These are phyloP conservation scores for Panthera leo DNA, from an alignment of 2,113 vertebrate species.

Conservation along the genomic window DNA sequence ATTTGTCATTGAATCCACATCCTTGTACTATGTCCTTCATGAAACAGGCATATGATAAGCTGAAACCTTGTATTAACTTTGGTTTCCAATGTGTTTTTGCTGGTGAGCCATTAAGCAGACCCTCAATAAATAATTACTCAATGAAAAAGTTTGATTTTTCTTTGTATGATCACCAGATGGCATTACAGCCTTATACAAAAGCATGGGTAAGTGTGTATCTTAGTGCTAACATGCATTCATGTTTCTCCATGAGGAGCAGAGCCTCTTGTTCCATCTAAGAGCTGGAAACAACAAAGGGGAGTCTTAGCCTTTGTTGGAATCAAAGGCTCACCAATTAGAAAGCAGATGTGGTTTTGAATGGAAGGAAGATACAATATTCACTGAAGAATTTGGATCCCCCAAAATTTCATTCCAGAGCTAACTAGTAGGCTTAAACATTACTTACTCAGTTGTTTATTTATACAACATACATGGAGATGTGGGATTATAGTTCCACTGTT, in stretches of 20 bases:
- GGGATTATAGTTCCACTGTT: not conserved
- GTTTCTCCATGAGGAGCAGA: not conserved
- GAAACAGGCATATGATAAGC: not conserved
- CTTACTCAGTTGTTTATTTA: not conserved
- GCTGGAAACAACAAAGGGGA: not conserved
- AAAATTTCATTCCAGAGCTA: not conserved
- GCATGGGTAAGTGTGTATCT: not conserved
- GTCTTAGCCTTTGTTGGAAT: not conserved
- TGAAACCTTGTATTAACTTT: not conserved
- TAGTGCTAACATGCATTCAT: not conserved
- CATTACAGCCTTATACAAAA: constrained; percentile 39
- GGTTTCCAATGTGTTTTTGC: not conserved
- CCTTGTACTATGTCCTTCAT: not conserved
- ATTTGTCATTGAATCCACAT: not conserved
- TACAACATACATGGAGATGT: not conserved
- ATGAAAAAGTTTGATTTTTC: constrained; percentile 51
- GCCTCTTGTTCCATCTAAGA: not conserved
- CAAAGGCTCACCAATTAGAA: not conserved
- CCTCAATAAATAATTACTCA: constrained; percentile 49
- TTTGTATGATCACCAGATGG: constrained; percentile 44
- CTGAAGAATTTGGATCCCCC: not conserved
- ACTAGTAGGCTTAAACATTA: not conserved
- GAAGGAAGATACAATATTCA: not conserved
- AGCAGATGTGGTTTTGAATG: not conserved
- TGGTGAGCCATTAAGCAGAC: not conserved